A percentile compares a stretch with the other conserved stretches of the same genome.
phyloP scores from a whole-genome alignment of 2,113 vertebrate species.

The Numenius arquata region DNA sequence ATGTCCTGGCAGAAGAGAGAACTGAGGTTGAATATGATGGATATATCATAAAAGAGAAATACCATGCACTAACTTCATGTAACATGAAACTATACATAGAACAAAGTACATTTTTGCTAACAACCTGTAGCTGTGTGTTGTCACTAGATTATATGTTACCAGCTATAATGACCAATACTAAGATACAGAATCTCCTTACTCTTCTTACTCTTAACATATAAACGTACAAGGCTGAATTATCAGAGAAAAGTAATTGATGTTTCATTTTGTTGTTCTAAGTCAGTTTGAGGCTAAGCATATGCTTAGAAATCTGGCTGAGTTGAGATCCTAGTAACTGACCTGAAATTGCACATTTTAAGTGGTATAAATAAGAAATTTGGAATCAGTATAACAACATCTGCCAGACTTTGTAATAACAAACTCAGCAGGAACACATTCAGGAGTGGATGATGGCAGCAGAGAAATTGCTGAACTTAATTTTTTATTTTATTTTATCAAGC shows the following conservation, averaged over 20 bases:
- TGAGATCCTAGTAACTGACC: neutral
- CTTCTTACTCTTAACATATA: neutral
- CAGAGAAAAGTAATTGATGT: neutral
- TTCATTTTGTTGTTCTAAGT: neutral
- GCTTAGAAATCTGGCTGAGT: neutral
- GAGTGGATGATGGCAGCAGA: neutral
- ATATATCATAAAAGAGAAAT: neutral
- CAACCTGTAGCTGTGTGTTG: neutral
- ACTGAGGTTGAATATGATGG: neutral
- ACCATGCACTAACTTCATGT: neutral
- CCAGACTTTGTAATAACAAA: constrained; percentile 21
- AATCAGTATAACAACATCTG: constrained; percentile 27
- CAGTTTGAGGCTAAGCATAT: constrained; percentile 1
- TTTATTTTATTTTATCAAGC: constrained; percentile 4
- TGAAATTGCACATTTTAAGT: neutral
- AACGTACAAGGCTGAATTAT: neutral
- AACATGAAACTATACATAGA: neutral
- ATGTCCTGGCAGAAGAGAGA: neutral
- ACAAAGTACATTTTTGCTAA: neutral
- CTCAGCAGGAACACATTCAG: constrained; percentile 9
- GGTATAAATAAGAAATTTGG: constrained; percentile 5
- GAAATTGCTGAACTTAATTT: constrained; percentile 7
- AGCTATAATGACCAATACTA: neutral
- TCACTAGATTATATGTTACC: neutral
- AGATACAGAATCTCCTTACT: neutral